These are phyloP conservation scores for Gopherus evgoodei DNA, from an alignment of 2,113 vertebrate species.

Conservation along the genomic window DNA sequence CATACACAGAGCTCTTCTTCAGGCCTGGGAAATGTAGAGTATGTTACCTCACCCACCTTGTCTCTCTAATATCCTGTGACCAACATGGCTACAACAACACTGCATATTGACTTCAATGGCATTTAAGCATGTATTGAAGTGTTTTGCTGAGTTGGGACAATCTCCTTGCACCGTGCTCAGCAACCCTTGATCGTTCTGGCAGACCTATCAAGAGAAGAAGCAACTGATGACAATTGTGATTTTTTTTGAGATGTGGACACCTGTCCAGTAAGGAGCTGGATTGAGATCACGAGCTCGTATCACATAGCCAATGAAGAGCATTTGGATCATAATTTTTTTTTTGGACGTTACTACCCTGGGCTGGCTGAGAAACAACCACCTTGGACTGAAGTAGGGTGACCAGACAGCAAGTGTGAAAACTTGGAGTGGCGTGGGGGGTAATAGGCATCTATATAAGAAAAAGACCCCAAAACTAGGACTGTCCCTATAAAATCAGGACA, in stretches of 20 bases:
- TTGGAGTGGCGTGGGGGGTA: no score
- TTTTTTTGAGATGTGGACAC: neutral
- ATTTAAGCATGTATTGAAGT: neutral
- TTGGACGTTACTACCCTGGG: neutral
- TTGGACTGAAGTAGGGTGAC: neutral
- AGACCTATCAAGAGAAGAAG: neutral
- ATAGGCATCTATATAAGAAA: no score
- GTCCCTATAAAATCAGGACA: no score
- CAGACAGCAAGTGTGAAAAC: no score
- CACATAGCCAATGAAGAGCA: neutral
- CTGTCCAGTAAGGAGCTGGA: neutral
- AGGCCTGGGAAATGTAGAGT: neutral
- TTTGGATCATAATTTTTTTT: neutral
- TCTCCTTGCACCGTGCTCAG: neutral
- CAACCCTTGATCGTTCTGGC: neutral
- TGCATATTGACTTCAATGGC: neutral
- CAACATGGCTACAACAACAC: neutral
- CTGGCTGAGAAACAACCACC: neutral
- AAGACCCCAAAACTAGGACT: no score
- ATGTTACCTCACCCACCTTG: neutral
- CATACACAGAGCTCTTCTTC: neutral
- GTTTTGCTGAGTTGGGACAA: neutral
- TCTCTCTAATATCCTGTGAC: neutral
- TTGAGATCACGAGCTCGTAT: neutral
- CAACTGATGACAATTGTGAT: neutral